Conservation (phyloP, 2,113 vertebrate genomes). For the Dunckerocampus dactyliophorus region DNA sequence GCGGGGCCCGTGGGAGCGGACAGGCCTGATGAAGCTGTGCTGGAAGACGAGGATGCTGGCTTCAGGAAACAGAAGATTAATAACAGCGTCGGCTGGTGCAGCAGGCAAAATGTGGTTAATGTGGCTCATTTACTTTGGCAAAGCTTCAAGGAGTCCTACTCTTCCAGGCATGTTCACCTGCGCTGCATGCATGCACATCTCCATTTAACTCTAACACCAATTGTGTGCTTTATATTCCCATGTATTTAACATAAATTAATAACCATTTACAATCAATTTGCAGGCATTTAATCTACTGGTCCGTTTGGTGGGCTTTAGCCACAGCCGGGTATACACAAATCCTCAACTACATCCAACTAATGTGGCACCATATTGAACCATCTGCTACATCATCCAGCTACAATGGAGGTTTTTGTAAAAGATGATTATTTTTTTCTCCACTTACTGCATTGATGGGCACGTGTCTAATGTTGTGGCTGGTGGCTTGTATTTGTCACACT, state of each 20-base stretch:
- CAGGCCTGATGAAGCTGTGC: constrained; percentile 9
- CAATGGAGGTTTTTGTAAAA: no score
- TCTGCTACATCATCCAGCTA: constrained; percentile 66
- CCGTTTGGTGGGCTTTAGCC: constrained; percentile 72
- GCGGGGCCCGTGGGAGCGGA: no score
- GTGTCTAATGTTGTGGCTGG: no score
- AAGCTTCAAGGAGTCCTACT: constrained; percentile 67
- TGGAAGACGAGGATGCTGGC: constrained; percentile 22
- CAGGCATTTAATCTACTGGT: constrained; percentile 68
- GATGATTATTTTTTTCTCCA: no score
- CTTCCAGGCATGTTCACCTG: constrained; percentile 48
- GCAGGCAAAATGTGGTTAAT: constrained; percentile 25
- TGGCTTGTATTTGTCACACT: no score
- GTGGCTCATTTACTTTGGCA: constrained; percentile 57
- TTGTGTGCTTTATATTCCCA: no score
- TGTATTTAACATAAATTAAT: background rate
- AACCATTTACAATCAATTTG: constrained; percentile 13
- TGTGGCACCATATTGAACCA: constrained; percentile 71
- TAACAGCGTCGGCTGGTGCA: constrained; percentile 32
- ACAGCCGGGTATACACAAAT: constrained; percentile 68
- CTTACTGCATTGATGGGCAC: no score
- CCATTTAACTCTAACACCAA: background rate
- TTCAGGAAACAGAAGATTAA: constrained; percentile 15
- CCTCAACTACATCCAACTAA: constrained; percentile 70
- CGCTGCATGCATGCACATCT: background rate